Base-by-base conservation (phyloP, 1,140 invertebrate species). In the Tyrophagus putrescentiae region DNA sequence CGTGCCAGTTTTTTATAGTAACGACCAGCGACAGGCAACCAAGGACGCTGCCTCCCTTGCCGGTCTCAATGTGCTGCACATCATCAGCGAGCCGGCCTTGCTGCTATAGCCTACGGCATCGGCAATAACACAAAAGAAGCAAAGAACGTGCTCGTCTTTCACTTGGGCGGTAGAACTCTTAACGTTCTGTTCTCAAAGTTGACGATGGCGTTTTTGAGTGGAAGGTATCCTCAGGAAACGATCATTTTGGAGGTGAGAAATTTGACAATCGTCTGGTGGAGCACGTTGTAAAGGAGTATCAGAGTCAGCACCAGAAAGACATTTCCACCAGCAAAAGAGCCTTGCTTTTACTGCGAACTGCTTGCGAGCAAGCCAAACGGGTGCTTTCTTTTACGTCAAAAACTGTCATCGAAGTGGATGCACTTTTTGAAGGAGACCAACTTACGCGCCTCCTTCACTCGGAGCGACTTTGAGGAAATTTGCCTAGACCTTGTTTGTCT, bases 1-100 rank as follows among this genome's bases (percentile, higher is more conserved):
- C 27, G 72, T 75, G 4, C 73, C 73, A 7, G 73, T 72, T 5
- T 73, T 73, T 54, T 75, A 75, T 62, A 74, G 71, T 52, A 71
- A 74, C 53, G 64, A 67, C 28, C 72, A 75, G 64, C 48, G 72
- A 62, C 68, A 69, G 54, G 50, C 65, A 4, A 64, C 60, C 13
- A 66, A 48, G 58, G 59, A 62, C 60, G 61, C 64, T 29, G 64
- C 61, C 18, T 36, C 28, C n/a, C 39, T 59, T 36, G 64, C 66
- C 21, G 64, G 60, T 27, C 39, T 67, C 3, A 56, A 65, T 11
- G 65, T 66, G 16, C 5, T 65, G 4, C 39, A 45, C 2, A 52
- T 66, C 21, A 52, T 66, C n/a, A 66, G 64, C 31, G 65, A 66
- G 34, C 62, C 65, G 1, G 56, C 65, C 28, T 65, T 18, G 65